Conservation (phyloP, 2,888 invertebrate genomes). For the Calameuta filiformis region DNA sequence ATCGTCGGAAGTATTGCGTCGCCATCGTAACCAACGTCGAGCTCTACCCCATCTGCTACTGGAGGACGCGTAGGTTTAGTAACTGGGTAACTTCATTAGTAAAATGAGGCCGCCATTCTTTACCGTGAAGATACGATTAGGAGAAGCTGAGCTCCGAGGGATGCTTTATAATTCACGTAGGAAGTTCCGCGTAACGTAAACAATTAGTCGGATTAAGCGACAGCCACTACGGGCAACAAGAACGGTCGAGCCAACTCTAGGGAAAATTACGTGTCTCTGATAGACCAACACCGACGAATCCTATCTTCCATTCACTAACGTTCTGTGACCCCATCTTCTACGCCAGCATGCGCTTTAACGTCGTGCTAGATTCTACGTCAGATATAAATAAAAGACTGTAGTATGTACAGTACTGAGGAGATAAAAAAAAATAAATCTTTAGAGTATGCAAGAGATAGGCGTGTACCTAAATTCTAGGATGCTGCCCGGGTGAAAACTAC, state of each 20-base stretch:
- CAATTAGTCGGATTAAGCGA: conserved; percentile 60
- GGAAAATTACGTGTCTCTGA: conserved; percentile 49
- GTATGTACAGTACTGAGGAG: not conserved
- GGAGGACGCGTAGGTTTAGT: not conserved
- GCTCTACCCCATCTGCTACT: not conserved
- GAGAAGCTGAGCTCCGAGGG: conserved; percentile 27
- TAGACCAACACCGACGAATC: conserved; percentile 26
- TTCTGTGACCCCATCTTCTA: not conserved
- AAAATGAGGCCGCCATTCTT: conserved; percentile 54
- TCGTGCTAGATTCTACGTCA: not conserved
- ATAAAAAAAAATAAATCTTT: not conserved
- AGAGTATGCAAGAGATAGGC: not conserved
- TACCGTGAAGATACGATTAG: conserved; percentile 49
- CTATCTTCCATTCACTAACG: not conserved
- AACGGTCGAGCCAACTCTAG: conserved; percentile 20
- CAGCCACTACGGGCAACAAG: conserved; percentile 19
- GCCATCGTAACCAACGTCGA: not conserved
- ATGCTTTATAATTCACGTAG: conserved; percentile 56
- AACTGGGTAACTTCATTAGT: conserved; percentile 49
- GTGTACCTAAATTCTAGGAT: not conserved
- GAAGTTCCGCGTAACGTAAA: conserved; percentile 60
- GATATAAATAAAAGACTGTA: not conserved
- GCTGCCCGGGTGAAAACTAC: not conserved
- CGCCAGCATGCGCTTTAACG: not conserved
- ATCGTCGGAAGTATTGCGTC: not conserved